Evolutionary conservation across 2,113 vertebrate species (phyloP), one percentile per base, ranked within the genome.

Genomic region (Entomyzon cyanotis): DNA sequence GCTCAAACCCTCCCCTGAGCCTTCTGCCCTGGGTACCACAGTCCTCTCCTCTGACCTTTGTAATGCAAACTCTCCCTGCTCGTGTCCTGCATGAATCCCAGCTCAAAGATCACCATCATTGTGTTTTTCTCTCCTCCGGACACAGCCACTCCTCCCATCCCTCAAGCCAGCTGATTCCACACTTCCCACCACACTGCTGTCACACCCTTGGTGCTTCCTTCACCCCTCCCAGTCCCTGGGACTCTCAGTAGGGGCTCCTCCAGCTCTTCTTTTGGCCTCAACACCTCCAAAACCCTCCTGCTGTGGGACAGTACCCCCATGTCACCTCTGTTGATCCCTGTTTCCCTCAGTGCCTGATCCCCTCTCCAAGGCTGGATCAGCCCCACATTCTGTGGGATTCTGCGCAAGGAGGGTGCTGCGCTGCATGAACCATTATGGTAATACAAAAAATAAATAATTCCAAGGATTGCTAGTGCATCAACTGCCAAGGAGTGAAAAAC

Each of bases 401-500:
- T 15, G 64, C 41, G 12, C 27, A 5, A 30, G 67, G 71, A 27
- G 42, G 23, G 53, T 0, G 70, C 35, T 15, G 41, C 17, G 17
- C 53, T 16, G 35, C 12, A 0, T 0, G 1, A 75, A 44, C 39
- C 39, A 5, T 14, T 12, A 31, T 0, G 10, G 18, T 7, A 41
- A 77, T 1, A 44, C 47, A 49, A 49, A 83, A 56, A 84, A 41
- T 21, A 35, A 87, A 64, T 76, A 76, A 91, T 62, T n/a, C 25
- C 2, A 5, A 35, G 44, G 64, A 37, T 49, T 70, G 64, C 37
- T 41, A 69, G 65, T 1, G 49, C 69, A 23, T 81, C 11, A 78
- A 9, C 69, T 89, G 56, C 50, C 12, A 19, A 31, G 68, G 11
- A 12, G 60, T 59, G 81, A 91, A 46, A 91, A 87, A 65, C 6